These are phyloP conservation scores for Prietella phreatophila DNA, from an alignment of 2,113 vertebrate species.

Conservation along the genomic window DNA sequence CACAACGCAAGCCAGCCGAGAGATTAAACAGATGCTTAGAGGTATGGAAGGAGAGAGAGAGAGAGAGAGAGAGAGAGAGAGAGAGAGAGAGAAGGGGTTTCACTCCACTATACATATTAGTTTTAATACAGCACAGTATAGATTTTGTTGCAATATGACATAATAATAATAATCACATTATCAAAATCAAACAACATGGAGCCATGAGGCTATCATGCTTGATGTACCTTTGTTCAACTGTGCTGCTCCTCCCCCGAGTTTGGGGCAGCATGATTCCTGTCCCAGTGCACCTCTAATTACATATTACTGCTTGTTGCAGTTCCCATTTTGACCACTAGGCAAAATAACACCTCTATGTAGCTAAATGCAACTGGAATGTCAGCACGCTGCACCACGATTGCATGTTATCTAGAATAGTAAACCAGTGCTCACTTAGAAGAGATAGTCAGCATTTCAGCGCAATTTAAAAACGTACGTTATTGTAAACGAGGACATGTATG, in stretches of 20 bases:
- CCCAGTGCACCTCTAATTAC: not conserved
- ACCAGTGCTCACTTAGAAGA: not conserved
- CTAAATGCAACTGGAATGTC: too few species aligned
- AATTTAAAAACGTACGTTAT: not conserved
- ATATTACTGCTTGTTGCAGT: not conserved
- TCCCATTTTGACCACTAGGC: not conserved
- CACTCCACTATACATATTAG: not conserved
- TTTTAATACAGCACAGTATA: not conserved
- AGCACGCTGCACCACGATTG: not conserved
- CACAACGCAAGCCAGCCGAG: slow-evolving; percentile 92
- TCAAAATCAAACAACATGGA: not conserved
- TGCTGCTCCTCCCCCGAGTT: not conserved
- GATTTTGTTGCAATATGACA: not conserved
- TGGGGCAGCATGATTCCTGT: not conserved
- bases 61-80: not conserved
- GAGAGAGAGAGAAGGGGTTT: not conserved
- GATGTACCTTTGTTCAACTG: not conserved
- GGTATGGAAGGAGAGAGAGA: slow-evolving; percentile 65
- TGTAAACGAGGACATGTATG: not conserved
- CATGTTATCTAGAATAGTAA: not conserved
- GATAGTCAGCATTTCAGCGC: not conserved
- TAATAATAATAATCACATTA: not conserved
- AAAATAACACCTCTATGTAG: not conserved
- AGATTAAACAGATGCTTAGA: slow-evolving; percentile 97
- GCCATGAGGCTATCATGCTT: not conserved